These are phyloP conservation scores for Gallinago nigripennis DNA, from an alignment of 2,797 vertebrate genomes.

Conservation along the genomic window DNA sequence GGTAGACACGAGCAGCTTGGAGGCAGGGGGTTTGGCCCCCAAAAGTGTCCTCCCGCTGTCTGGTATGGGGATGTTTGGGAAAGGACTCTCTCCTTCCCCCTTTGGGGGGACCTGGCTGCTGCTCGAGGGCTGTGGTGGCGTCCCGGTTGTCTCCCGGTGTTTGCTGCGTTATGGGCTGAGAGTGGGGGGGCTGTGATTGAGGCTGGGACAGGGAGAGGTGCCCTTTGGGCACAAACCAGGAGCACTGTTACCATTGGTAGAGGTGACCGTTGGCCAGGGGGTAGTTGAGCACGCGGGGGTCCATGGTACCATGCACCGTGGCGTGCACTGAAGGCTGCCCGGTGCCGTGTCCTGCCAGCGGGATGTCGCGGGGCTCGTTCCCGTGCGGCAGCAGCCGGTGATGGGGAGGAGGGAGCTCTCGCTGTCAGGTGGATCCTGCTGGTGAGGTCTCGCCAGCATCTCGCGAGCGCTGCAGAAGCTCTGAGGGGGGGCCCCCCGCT, in stretches of 20 bases:
- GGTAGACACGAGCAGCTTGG: not conserved
- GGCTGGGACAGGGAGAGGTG: not conserved
- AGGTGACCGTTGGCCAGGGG: not conserved
- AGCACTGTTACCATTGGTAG: fast-evolving
- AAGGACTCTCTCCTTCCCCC: not conserved
- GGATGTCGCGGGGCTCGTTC: not conserved
- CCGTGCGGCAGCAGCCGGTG: not conserved
- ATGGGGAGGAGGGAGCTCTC: not conserved
- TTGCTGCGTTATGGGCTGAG: not conserved
- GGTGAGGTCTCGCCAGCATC: not conserved
- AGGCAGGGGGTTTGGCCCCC: not conserved
- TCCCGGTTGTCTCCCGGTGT: not conserved
- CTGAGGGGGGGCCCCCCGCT: fast-evolving
- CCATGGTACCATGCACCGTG: not conserved
- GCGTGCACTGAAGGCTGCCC: fast-evolving
- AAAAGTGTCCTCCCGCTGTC: fast-evolving
- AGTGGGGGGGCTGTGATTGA: not conserved
- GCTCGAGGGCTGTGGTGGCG: not conserved
- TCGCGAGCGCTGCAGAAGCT: fast-evolving
- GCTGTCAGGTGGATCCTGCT: not conserved
- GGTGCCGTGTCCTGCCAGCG: no score
- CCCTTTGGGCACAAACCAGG: not conserved
- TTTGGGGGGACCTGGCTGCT: fast-evolving
- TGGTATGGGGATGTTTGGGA: not conserved
- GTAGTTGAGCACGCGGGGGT: fast-evolving